Evolutionary conservation across 2,797 vertebrate species (phyloP).

Genomic region (Sphenopsis melanotis): DNA sequence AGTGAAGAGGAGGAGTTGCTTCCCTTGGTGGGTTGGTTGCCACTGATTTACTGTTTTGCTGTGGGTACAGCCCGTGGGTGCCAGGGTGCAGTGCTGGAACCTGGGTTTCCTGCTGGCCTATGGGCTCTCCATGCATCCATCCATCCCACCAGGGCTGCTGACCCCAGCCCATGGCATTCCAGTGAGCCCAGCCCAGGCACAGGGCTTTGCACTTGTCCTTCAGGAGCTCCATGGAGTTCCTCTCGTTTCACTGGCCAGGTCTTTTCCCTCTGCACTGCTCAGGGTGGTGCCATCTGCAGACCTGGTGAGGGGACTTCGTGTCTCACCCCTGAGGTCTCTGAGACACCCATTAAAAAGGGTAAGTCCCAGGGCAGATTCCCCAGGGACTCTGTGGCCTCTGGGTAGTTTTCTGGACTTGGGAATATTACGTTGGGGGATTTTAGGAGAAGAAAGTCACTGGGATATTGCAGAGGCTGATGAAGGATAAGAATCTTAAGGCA

Average conservation of each 20-base stretch:
- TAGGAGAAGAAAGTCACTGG: background rate
- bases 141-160: background rate
- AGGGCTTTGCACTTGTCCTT: background rate
- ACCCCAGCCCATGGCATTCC: accelerated
- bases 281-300: background rate
- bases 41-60: background rate
- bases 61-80: background rate
- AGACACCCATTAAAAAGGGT: background rate
- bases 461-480: background rate
- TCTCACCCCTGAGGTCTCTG: background rate
- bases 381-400: accelerated
- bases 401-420: background rate
- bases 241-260: background rate
- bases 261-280: background rate
- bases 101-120: background rate
- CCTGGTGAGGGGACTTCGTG: background rate
- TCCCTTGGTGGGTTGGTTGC: background rate
- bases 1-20: background rate
- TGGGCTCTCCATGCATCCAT: background rate
- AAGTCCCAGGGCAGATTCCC: background rate
- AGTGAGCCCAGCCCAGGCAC: background rate
- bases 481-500: background rate
- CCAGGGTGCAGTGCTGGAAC: background rate
- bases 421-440: background rate
- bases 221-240: background rate